Evolutionary conservation across 2,113 vertebrate genomes (phyloP), one percentile per base, ranked within the genome.

Genomic region (Accipiter cooperii): DNA sequence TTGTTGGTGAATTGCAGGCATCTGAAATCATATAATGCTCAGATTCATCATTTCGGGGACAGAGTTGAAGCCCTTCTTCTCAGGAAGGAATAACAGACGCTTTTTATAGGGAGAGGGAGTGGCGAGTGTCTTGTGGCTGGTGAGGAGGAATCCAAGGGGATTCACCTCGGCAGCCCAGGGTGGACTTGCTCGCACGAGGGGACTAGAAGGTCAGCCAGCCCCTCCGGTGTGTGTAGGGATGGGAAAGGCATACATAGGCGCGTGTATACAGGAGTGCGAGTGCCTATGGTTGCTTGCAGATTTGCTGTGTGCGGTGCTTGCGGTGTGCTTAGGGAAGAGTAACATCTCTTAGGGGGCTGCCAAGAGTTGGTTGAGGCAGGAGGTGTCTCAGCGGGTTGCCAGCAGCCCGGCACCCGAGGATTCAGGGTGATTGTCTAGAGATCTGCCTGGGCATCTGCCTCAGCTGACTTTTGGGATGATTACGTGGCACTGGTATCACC

Each of bases 1-100:
- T 97, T 97, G 96, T 97, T 97, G 94, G 95, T 95, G 94, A 97
- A 97, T 95, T 97, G 90, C 91, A 94, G 86, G 85, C 95, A 92
- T 97, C 84, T 90, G 93, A 97, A 97, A 96, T 94, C 60, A 94
- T 94, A 82, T 87, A 97, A 92, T 87, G 77, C 79, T 96, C 66
- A 92, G 84, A 96, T 94, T 93, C 81, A 95, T 97, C 84, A 95
- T 96, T 94, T 94, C 8, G 2, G 82, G 91, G 81, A 89, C 54
- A 78, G 87, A 91, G 96, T 8, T 90, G 86, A 96, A 97, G 52
- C 51, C 51, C 66, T 83, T 82, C 60, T 84, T 94, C 81, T 84
- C 21, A 12, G 44, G 74, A 81, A 70, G 51, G 70, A 96, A 93
- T 71, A 90, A 78, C 68, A 60, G 47, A 87, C 57, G 57, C 46